Evolutionary conservation across 1,140 invertebrate genomes (phyloP).

Genomic region (Ericerus pela): DNA sequence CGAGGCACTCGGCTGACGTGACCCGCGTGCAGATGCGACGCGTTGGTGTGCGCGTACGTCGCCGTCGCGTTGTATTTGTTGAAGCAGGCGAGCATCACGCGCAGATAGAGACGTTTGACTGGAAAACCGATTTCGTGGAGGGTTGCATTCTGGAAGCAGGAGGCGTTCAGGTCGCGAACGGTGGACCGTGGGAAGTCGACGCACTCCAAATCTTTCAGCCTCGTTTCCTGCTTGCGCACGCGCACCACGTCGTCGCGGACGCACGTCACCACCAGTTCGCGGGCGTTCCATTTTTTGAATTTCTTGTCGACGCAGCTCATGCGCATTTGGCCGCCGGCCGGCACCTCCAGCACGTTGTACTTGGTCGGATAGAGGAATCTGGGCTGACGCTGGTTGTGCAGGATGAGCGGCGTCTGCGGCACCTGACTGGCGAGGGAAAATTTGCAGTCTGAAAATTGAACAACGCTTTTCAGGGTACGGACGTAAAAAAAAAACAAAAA

Average conservation of each 20-base stretch:
- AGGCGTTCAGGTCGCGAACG: not conserved
- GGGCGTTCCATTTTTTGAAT: not conserved
- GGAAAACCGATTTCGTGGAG: not conserved
- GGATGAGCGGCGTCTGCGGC: not conserved
- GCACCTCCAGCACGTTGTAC: not conserved
- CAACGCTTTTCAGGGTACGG: too few relatives aligned
- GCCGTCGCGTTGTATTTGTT: not conserved
- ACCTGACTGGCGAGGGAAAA: not conserved
- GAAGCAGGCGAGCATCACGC: constrained; percentile 14
- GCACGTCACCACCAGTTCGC: not conserved
- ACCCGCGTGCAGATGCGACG: not conserved
- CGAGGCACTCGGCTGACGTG: constrained; percentile 7
- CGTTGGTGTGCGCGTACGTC: constrained; percentile 9
- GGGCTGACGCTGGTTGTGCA: not conserved
- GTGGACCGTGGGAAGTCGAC: not conserved
- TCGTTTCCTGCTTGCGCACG: not conserved
- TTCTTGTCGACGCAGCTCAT: not conserved
- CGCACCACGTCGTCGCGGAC: not conserved
- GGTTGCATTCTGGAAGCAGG: not conserved
- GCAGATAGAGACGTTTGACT: not conserved
- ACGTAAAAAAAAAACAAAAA: too few relatives aligned
- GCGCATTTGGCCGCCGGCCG: not conserved
- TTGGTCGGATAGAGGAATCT: not conserved
- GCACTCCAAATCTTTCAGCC: not conserved
- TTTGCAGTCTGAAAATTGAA: not conserved